These are phyloP conservation scores for Eristalis pertinax DNA, from an alignment of 2,888 invertebrate species.

Conservation along the genomic window DNA sequence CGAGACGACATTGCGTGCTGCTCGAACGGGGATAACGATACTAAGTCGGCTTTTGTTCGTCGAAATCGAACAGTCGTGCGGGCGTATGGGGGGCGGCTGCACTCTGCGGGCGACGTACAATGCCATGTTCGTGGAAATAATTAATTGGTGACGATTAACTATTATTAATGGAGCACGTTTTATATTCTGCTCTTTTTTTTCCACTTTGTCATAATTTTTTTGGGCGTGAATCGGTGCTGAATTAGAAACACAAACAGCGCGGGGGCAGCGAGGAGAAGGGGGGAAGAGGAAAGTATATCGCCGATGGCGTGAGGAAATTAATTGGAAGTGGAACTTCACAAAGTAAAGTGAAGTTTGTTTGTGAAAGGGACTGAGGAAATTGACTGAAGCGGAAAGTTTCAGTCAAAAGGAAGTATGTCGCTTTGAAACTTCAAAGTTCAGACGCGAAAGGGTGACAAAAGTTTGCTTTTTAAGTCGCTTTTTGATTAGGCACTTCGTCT, in stretches of 20 bases:
- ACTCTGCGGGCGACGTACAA: neutral
- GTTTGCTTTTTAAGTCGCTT: no score
- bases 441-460: neutral
- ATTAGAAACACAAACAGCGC: constrained; percentile 11
- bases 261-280: neutral
- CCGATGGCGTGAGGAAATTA: neutral
- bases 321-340: neutral
- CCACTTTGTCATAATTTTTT: constrained; percentile 12
- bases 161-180: constrained; percentile 31
- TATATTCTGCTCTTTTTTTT: neutral
- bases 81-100: neutral
- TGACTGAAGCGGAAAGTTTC: neutral
- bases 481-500: no score
- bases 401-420: neutral
- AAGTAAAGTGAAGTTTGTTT: neutral
- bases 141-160: constrained; percentile 52
- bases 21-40: constrained; percentile 47
- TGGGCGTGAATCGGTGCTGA: constrained; percentile 6
- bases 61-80: neutral
- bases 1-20: constrained; percentile 49
- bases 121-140: constrained; percentile 48
- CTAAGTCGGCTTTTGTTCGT: constrained; percentile 10
- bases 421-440: neutral
- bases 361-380: neutral
- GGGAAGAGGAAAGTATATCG: neutral